Conservation (phyloP, 2,888 invertebrate species). For the Cataglyphis cursor region DNA sequence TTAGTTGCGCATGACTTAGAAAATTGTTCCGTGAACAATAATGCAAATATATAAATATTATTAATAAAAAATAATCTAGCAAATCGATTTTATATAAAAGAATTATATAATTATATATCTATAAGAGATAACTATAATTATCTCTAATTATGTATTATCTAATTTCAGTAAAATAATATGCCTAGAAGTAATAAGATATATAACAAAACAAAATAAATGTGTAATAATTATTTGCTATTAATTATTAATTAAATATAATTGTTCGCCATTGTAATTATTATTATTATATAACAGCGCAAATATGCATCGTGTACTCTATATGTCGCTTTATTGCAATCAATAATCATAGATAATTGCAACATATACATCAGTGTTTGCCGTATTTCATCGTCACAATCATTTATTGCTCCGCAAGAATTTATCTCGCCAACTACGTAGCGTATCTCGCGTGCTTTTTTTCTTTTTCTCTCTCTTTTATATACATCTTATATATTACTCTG, state of each 20-base stretch:
- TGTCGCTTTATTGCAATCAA: constrained; percentile 21
- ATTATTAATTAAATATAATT: neutral
- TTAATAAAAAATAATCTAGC: neutral
- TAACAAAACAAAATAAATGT: neutral
- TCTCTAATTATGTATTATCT: neutral
- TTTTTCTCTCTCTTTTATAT: constrained; percentile 10
- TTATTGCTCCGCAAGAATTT: constrained; percentile 57
- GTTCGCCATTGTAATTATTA: constrained; percentile 1
- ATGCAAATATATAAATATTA: neutral
- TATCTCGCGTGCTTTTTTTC: neutral
- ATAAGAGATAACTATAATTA: neutral
- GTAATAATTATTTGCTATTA: neutral
- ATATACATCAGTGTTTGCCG: constrained; percentile 10
- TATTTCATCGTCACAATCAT: constrained; percentile 31
- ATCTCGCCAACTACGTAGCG: constrained; percentile 45
- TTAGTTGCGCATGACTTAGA: neutral
- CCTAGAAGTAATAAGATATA: neutral
- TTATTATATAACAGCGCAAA: constrained; percentile 10
- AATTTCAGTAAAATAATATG: neutral
- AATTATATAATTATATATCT: neutral
- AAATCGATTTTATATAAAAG: neutral
- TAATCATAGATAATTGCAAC: constrained; percentile 30
- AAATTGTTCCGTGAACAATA: neutral
- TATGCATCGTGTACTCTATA: neutral
- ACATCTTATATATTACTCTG: constrained; percentile 24